Conservation (phyloP, 2,797 vertebrate species). For the Hoplostethus mediterraneus region DNA sequence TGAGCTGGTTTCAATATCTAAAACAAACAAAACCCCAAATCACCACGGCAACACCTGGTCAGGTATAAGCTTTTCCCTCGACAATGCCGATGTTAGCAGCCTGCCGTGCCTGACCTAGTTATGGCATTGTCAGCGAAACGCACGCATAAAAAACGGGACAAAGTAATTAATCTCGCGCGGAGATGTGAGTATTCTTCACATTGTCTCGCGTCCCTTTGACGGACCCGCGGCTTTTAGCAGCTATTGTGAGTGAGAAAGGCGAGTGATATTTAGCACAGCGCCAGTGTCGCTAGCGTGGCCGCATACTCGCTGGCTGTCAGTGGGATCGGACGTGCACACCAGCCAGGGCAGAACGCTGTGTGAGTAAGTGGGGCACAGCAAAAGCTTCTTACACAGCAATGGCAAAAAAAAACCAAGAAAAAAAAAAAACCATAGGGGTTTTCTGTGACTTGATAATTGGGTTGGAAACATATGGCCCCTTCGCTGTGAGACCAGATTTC, state of each 20-base stretch:
- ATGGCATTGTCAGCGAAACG: constrained; percentile 60
- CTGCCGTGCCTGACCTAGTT: constrained; percentile 55
- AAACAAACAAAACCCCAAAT: constrained; percentile 10
- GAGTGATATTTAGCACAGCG: constrained; percentile 72
- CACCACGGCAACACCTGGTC: constrained; percentile 53
- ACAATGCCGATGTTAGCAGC: constrained; percentile 29
- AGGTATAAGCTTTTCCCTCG: constrained; percentile 28
- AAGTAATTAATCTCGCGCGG: constrained; percentile 72
- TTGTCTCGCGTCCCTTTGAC: constrained; percentile 58
- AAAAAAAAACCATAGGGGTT: constrained; percentile 18
- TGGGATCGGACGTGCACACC: constrained; percentile 17
- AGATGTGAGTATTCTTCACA: constrained; percentile 68
- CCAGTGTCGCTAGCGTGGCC: constrained; percentile 57
- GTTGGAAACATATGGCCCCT: constrained; percentile 28
- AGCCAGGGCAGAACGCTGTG: constrained; percentile 18
- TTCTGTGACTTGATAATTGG: constrained; percentile 24
- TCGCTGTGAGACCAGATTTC: constrained; percentile 8
- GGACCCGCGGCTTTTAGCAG: constrained; percentile 51
- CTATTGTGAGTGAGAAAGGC: constrained; percentile 48
- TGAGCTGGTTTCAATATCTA: constrained; percentile 12
- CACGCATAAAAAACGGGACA: constrained; percentile 22
- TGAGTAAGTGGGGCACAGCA: constrained; percentile 59
- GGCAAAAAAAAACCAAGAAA: too few species aligned
- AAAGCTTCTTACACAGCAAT: constrained; percentile 53
- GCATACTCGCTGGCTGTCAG: constrained; percentile 52